Base-by-base conservation (phyloP, 2,888 invertebrate species). In the Lordiphosa andalusiaca region DNA sequence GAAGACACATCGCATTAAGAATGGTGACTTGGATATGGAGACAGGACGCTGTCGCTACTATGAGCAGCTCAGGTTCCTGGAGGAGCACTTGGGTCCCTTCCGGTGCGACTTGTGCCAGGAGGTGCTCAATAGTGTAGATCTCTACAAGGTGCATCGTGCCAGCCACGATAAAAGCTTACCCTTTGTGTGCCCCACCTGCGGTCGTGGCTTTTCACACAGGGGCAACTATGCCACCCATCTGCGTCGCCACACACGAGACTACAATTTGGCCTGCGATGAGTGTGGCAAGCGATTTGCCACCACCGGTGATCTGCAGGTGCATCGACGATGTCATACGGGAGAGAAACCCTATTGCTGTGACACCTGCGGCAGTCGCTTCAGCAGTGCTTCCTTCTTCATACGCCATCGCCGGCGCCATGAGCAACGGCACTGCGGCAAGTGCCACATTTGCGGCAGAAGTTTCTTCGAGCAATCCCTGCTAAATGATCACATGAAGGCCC, bases 271-370 rank as follows among this genome's bases (percentile, higher is more conserved):
- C 12, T 69, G 69, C n/a, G 33, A 41, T 25, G 61, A 66, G 38
- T 69, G 69, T 7, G 71, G 56, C 46, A 71, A 71, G 38, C 51
- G 48, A 0, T 71, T 71, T 2, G 46, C 62, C 9, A 57, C 52
- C 41, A 62, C 52, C 9, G 25, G 67, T 0, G 62, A 71, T 19
- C 52, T 71, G 1, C 46, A 40, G 9, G 57, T 62, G 6, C 71
- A 71, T 19, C 67, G 46, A 0, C 61, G 71, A 0, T 36, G 44
- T 10, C 69, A 69, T 16, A 71, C 69, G 10, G 69, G 69, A 2
- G 69, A 69, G 35, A 49, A 71, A 10, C 71, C 71, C 16, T 67
- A 54, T n/a, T 71, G 69, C 50, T 71, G 69, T 12, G 62, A 69
- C 23, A 52, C 67, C 4, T 71, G 69, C 12, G 69, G 67, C 6